Conservation (phyloP, 1,140 invertebrate genomes). For the Coenobita brevimanus region DNA sequence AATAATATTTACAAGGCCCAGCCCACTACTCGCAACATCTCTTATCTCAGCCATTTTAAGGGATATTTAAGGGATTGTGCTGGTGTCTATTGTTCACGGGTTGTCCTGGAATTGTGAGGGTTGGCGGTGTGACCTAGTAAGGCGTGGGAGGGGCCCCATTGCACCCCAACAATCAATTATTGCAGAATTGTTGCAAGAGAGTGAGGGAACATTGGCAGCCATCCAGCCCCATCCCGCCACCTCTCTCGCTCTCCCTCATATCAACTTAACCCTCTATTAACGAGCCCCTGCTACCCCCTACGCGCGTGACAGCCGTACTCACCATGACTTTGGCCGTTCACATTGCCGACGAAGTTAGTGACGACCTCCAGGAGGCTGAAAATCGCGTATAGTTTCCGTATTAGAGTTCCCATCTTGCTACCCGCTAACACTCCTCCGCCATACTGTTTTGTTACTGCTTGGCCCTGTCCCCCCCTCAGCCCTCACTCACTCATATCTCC, state of each 20-base stretch:
- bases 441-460: constrained; percentile 59
- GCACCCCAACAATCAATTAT: constrained; percentile 17
- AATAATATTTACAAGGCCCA: no score
- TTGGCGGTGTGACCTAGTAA: no score
- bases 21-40: no score
- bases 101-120: no score
- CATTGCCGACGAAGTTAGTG: constrained; percentile 38
- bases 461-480: neutral
- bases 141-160: no score
- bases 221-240: neutral
- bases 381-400: constrained; percentile 58
- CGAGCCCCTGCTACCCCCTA: neutral
- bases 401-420: constrained; percentile 42
- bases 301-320: constrained; percentile 36
- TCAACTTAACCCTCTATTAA: neutral
- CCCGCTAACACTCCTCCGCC: constrained; percentile 53
- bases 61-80: no score
- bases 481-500: neutral
- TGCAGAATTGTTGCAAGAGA: constrained; percentile 19
- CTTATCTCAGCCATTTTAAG: no score
- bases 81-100: no score
- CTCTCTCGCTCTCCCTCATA: neutral
- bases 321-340: constrained; percentile 58
- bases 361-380: constrained; percentile 53
- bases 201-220: neutral